Evolutionary conservation across 2,888 invertebrate species (phyloP).

Genomic region (Chymomyza procnemis): DNA sequence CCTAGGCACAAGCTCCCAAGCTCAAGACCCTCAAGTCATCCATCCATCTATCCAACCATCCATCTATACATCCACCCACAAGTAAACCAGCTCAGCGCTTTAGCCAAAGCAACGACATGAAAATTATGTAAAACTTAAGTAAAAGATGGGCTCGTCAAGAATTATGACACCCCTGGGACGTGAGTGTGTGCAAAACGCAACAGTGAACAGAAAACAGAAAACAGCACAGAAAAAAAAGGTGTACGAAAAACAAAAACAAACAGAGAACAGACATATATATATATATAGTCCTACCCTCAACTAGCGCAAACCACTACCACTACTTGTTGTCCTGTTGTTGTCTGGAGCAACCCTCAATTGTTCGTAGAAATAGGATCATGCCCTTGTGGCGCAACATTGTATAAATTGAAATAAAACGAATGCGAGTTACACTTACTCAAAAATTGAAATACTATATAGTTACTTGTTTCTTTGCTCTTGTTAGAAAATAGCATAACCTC

Average conservation of each 20-base stretch:
- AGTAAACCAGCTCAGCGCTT: background rate
- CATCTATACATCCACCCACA: constrained; percentile 2
- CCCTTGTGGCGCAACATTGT: background rate
- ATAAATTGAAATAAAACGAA: constrained; percentile 21
- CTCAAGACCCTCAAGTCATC: constrained; percentile 17
- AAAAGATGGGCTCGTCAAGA: constrained; percentile 79
- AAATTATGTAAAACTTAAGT: constrained; percentile 79
- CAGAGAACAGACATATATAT: constrained; percentile 17
- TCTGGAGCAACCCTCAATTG: constrained; percentile 33
- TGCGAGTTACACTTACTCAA: background rate
- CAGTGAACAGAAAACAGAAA: constrained; percentile 52
- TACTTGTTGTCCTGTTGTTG: constrained; percentile 7
- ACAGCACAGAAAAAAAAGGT: constrained; percentile 32
- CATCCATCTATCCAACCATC: too few relatives aligned
- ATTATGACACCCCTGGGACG: constrained; percentile 78
- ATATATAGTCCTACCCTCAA: constrained; percentile 26
- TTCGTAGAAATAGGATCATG: background rate
- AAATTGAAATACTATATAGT: too few relatives aligned
- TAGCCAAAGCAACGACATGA: constrained; percentile 65
- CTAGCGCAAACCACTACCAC: constrained; percentile 1
- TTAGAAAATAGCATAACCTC: too few relatives aligned
- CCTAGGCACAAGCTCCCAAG: constrained; percentile 32
- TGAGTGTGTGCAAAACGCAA: constrained; percentile 51
- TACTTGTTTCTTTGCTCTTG: too few relatives aligned
- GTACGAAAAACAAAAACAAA: constrained; percentile 26